Evolutionary conservation across 2,113 vertebrate species (phyloP).

Genomic region (Mungos mungo): DNA sequence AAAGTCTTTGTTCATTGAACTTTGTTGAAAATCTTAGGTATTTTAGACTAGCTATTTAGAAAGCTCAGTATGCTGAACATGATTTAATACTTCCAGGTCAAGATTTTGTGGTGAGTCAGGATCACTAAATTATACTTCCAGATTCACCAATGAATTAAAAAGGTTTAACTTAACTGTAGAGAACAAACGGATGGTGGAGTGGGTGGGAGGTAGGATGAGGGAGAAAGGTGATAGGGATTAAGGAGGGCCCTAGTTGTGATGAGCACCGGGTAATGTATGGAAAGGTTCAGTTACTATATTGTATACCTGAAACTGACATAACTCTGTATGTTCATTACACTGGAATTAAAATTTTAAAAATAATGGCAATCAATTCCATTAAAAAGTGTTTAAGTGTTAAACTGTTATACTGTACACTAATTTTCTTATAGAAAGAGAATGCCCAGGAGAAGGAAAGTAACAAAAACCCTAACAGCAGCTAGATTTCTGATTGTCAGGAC

Average conservation of each 20-base stretch:
- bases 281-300: background rate
- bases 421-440: background rate
- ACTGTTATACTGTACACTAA: background rate
- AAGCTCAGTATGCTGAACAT: background rate
- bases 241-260: background rate
- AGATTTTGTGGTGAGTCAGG: background rate
- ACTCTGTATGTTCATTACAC: background rate
- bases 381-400: background rate
- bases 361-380: background rate
- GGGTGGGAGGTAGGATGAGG: background rate
- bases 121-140: background rate
- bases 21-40: background rate
- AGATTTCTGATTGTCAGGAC: background rate
- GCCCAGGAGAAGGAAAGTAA: background rate
- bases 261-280: background rate
- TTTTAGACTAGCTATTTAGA: background rate
- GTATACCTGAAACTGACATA: background rate
- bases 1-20: conserved; percentile 2
- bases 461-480: background rate
- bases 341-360: background rate
- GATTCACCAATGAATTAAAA: background rate
- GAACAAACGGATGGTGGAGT: background rate
- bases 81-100: background rate
- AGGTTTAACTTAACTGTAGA: background rate
- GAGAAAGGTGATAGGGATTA: background rate